Conservation (phyloP, 2,113 vertebrate genomes). For the Agelaius tricolor region DNA sequence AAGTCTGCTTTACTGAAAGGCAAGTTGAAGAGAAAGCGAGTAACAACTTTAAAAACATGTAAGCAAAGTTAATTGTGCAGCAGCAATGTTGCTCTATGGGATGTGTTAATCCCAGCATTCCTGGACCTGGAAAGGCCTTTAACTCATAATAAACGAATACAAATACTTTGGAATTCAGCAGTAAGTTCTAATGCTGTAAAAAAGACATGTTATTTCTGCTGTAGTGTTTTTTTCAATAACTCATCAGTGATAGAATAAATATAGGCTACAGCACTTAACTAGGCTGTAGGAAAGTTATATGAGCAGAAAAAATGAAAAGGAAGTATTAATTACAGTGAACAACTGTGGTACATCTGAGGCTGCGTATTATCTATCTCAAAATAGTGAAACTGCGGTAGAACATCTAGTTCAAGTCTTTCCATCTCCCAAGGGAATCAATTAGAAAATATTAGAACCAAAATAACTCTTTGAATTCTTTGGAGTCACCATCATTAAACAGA, state of each 20-base stretch:
- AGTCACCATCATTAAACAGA: background rate
- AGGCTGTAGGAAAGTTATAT: background rate
- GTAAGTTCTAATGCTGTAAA: background rate
- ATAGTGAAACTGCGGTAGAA: background rate
- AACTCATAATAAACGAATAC: background rate
- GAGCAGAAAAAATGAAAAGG: background rate
- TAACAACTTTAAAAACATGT: background rate
- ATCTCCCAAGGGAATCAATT: conserved; percentile 15
- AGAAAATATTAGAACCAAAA: conserved; percentile 5
- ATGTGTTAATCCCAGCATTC: background rate
- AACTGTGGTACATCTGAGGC: background rate
- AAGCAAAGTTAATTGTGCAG: background rate
- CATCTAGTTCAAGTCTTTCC: background rate
- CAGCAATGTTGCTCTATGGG: background rate
- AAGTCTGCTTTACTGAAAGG: background rate
- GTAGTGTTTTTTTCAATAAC: background rate
- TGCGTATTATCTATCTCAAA: background rate
- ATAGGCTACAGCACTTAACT: background rate
- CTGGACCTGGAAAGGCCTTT: background rate
- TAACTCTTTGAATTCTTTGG: background rate
- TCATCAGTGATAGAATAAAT: background rate
- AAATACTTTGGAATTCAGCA: background rate
- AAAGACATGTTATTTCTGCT: background rate
- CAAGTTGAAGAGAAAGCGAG: background rate
- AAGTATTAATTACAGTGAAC: background rate